A percentile compares a stretch with the other conserved stretches of the same genome.
These are phyloP conservation scores for Heteropelma amictum DNA, from an alignment of 2,888 invertebrate species.

Conservation along the genomic window DNA sequence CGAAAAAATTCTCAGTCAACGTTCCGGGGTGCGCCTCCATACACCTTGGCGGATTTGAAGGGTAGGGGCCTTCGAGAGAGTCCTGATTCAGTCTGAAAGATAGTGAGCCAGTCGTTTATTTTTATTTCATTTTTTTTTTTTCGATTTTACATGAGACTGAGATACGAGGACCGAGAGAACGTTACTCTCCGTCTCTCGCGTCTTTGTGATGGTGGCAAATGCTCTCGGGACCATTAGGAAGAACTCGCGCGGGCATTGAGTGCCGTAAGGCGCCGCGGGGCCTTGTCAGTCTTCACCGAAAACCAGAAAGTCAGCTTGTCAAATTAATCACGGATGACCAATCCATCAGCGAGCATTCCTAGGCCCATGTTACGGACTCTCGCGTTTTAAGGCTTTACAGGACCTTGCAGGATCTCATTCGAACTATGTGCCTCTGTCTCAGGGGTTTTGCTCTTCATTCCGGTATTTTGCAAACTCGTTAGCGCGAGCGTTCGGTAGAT, in stretches of 20 bases:
- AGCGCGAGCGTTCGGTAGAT: too few relatives aligned
- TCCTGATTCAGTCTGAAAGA: conserved; percentile 64
- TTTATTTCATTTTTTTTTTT: background rate
- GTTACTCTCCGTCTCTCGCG: conserved; percentile 7
- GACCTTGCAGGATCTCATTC: conserved; percentile 8
- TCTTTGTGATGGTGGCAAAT: conserved; percentile 34
- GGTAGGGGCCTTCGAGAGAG: conserved; percentile 29
- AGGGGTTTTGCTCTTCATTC: too few relatives aligned
- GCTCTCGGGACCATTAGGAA: conserved; percentile 67
- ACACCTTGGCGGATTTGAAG: conserved; percentile 7
- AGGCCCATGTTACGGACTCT: conserved; percentile 60
- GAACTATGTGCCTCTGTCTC: too few relatives aligned
- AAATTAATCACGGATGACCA: conserved; percentile 79
- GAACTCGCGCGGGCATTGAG: conserved; percentile 62
- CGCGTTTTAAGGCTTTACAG: conserved; percentile 12
- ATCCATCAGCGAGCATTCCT: conserved; percentile 78
- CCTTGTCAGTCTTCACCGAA: conserved; percentile 67
- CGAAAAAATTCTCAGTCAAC: conserved; percentile 55
- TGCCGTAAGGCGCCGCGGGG: conserved; percentile 50
- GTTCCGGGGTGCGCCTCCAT: background rate
- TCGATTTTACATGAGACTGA: conserved; percentile 11
- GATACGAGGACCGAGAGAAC: conserved; percentile 44
- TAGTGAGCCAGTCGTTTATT: conserved; percentile 54
- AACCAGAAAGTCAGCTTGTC: conserved; percentile 78
- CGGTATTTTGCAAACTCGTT: too few relatives aligned